Percentiles rank a stretch among this genome's conserved stretches.
phyloP scores from a whole-genome alignment of 1,140 invertebrate genomes.

The Pantala flavescens region DNA sequence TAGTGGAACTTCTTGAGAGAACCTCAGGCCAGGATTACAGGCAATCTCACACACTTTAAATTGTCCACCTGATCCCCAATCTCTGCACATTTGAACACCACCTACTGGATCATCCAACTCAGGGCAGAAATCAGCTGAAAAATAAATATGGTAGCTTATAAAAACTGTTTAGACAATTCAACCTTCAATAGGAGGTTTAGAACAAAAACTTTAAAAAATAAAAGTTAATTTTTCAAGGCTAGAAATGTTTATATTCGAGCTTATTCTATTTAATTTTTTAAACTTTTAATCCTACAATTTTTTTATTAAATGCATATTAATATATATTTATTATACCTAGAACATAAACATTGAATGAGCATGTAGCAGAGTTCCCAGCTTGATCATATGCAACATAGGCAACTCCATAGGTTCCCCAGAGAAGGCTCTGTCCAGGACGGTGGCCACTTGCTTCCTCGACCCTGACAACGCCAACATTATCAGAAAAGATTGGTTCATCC shows the following conservation, averaged over 20 bases:
- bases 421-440: slow-evolving; percentile 76
- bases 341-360: slow-evolving; percentile 88
- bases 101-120: slow-evolving; percentile 75
- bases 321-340: slow-evolving; percentile 44
- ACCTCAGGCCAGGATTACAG: slow-evolving; percentile 74
- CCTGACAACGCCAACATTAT: slow-evolving; percentile 70
- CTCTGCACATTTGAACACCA: slow-evolving; percentile 80
- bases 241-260: too few relatives aligned
- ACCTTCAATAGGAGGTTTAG: too few relatives aligned
- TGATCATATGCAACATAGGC: slow-evolving; percentile 89
- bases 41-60: slow-evolving; percentile 86
- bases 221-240: too few relatives aligned
- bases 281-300: too few relatives aligned
- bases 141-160: slow-evolving; percentile 19
- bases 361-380: slow-evolving; percentile 80
- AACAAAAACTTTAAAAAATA: too few relatives aligned
- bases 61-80: slow-evolving; percentile 92
- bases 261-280: too few relatives aligned
- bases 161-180: slow-evolving; percentile 15
- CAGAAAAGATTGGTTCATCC: slow-evolving; percentile 85
- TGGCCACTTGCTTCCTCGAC: slow-evolving; percentile 79
- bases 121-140: slow-evolving; percentile 80
- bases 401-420: slow-evolving; percentile 88
- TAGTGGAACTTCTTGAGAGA: slow-evolving; percentile 81
- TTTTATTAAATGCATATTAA: too few relatives aligned